Evolutionary conservation across 2,113 vertebrate genomes (phyloP), one percentile per base, ranked within the genome.

Genomic region (Microcebus griseorufus): DNA sequence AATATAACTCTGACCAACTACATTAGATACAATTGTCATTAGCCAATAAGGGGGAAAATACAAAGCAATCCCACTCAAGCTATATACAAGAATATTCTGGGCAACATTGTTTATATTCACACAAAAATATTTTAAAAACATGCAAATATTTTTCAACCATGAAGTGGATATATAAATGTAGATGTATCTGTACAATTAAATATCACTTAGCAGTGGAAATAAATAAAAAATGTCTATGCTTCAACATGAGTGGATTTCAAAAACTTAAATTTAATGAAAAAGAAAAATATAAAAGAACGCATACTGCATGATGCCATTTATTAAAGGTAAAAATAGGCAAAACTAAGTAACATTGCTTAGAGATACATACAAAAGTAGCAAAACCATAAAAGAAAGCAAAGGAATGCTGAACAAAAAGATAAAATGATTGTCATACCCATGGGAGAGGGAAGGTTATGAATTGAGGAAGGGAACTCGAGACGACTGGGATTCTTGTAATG

Each of bases 401-500:
- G 45, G 2, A 78, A 70, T 18, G 14, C 55, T 53, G 12, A 90
- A 64, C 14, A 51, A 23, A 7, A 34, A 70, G 5, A 42, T 9
- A 23, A 79, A 65, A 32, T 2, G 45, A 11, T 2, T 16, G 7
- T 45, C 39, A 34, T 0, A 11, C 9, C 65, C n/a, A 1, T 29
- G 14, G 11, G 32, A 29, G 4, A 51, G 0, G 2, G 11, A 86
- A 18, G 17, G 9, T 2, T 4, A 32, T 3, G 14, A 4, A 51
- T 6, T 1, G 0, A 16, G 37, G 12, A 22, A 48, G n/a, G 22
- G n/a, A 1, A 4, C 3, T 27, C 4, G 25, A 29, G 13, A 29
- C 37, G 13, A 4, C 25, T 34, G 42, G 92, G 65, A 11, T 67
- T 17, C 10, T 65, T n/a, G 3, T 29, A 13, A 60, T 69, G 27